Evolutionary conservation across 64 coral and sea anemone genomes (phyloP).

Genomic region (Pachyseris speciosa): DNA sequence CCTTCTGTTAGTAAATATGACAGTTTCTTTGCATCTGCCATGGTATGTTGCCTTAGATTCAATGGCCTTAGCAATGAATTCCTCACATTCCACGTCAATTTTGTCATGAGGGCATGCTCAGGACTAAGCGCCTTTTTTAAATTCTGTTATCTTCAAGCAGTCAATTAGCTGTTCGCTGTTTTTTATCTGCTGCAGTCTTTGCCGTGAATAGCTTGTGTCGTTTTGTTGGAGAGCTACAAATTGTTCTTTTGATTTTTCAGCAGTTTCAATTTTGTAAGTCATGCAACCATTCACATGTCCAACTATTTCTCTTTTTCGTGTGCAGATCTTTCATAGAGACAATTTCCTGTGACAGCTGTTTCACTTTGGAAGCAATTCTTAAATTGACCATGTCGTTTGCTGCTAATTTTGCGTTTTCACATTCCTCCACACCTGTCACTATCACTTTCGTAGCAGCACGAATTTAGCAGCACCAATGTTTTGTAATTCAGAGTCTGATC

Average conservation of each 20-base stretch:
- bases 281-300: neutral
- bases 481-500: conserved; percentile 49
- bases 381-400: conserved; percentile 31
- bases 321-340: neutral
- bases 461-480: conserved; percentile 40
- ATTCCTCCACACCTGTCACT: conserved; percentile 34
- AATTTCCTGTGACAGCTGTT: conserved; percentile 30
- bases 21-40: conserved; percentile 64
- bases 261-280: conserved; percentile 15
- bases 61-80: conserved; percentile 76
- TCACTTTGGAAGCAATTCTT: conserved; percentile 12
- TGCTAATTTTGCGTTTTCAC: conserved; percentile 28
- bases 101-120: conserved; percentile 1
- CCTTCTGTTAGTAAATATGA: conserved; percentile 66
- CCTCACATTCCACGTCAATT: conserved; percentile 62
- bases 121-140: conserved; percentile 22
- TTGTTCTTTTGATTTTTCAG: neutral
- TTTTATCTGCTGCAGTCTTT: conserved; percentile 23
- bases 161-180: conserved; percentile 29
- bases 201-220: neutral
- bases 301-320: conserved; percentile 24
- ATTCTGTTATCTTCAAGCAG: conserved; percentile 52
- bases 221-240: neutral
- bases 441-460: neutral
- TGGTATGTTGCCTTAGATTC: conserved; percentile 80